Evolutionary conservation across 2,888 invertebrate genomes (phyloP).

Genomic region (Eutolmus rufibarbis): DNA sequence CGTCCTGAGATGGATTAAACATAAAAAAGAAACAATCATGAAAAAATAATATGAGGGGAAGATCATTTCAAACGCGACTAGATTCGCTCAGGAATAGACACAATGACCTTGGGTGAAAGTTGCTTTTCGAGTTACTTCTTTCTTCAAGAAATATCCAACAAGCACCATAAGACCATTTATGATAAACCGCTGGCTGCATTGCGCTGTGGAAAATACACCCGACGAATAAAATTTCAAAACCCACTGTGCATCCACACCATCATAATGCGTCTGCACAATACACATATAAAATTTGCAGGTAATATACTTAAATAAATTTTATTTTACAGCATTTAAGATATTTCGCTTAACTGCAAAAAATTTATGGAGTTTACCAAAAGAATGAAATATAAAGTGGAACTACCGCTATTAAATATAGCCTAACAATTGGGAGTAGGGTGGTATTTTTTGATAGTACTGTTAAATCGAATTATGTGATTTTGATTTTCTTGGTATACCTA

Average conservation of each 20-base stretch:
- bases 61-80: conserved; percentile 28
- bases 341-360: neutral
- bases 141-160: neutral
- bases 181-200: neutral
- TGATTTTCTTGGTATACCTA: neutral
- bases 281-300: neutral
- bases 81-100: conserved; percentile 50
- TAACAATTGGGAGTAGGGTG: neutral
- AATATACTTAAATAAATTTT: neutral
- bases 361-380: neutral
- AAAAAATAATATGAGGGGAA: neutral
- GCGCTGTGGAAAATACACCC: neutral
- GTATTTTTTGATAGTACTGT: neutral
- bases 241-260: neutral
- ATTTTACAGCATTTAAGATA: neutral
- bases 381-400: neutral
- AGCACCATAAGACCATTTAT: neutral
- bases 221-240: neutral
- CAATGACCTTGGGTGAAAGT: conserved; percentile 54
- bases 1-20: neutral
- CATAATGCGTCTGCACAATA: neutral
- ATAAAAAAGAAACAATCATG: neutral
- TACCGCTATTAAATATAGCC: neutral
- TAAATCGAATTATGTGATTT: neutral
- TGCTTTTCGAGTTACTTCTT: conserved; percentile 47